These are phyloP conservation scores for Gadus macrocephalus DNA, from an alignment of 2,113 vertebrate genomes.

Conservation along the genomic window DNA sequence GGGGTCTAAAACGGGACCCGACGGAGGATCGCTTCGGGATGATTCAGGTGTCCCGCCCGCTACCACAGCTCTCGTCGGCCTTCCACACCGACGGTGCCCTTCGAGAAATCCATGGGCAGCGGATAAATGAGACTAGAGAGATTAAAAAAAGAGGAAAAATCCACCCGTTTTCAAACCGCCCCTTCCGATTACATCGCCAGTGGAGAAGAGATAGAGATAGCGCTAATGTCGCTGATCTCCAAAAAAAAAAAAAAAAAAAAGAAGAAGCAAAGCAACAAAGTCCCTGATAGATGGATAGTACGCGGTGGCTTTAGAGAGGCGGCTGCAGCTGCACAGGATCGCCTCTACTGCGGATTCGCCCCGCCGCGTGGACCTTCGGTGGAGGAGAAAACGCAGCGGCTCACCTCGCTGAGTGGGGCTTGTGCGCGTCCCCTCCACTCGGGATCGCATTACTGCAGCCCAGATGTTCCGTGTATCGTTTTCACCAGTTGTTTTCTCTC, in stretches of 20 bases:
- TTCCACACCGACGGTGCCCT: slow-evolving; percentile 61
- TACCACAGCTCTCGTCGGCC: slow-evolving; percentile 54
- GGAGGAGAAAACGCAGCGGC: slow-evolving; percentile 63
- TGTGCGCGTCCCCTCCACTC: slow-evolving; percentile 20
- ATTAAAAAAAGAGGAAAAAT: slow-evolving; percentile 18
- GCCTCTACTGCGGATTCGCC: slow-evolving; percentile 65
- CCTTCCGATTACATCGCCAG: not conserved
- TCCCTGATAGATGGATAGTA: slow-evolving; percentile 46
- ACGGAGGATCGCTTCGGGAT: slow-evolving; percentile 14
- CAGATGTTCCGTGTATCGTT: slow-evolving; percentile 63
- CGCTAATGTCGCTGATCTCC: not conserved
- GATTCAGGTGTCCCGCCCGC: slow-evolving; percentile 58
- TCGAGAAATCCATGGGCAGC: slow-evolving; percentile 61
- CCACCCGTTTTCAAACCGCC: slow-evolving; percentile 17
- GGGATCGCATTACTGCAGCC: slow-evolving; percentile 39
- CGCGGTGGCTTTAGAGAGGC: not conserved
- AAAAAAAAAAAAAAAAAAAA: not conserved
- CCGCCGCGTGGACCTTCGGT: slow-evolving; percentile 46
- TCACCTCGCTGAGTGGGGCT: slow-evolving; percentile 36
- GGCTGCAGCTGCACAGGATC: slow-evolving; percentile 55
- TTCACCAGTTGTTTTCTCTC: slow-evolving; percentile 32
- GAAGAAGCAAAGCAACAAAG: slow-evolving; percentile 13
- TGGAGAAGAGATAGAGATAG: slow-evolving; percentile 13
- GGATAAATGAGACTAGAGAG: slow-evolving; percentile 11
- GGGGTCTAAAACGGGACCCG: too few relatives aligned